Evolutionary conservation across 2,888 invertebrate genomes (phyloP).

Genomic region (Stenotaenia linearis): DNA sequence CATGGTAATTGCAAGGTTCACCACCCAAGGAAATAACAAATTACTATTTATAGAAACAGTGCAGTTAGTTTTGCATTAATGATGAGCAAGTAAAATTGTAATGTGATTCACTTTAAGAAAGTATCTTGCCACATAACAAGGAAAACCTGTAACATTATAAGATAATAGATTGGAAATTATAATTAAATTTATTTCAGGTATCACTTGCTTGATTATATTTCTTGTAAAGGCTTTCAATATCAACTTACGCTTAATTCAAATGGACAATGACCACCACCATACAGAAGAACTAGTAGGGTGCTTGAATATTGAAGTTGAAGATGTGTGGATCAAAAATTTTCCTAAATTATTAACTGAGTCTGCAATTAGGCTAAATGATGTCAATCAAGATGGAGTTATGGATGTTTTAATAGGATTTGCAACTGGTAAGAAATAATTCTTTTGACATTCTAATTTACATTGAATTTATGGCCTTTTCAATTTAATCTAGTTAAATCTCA

Average conservation of each 20-base stretch:
- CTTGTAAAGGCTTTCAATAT: constrained; percentile 61
- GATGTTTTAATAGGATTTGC: constrained; percentile 73
- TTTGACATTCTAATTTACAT: background rate
- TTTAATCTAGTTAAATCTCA: background rate
- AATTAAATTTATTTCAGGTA: constrained; percentile 47
- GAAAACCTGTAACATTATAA: background rate
- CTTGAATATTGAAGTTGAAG: constrained; percentile 55
- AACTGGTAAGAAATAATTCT: constrained; percentile 54
- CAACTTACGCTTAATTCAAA: constrained; percentile 57
- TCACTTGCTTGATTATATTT: constrained; percentile 59
- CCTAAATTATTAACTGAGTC: constrained; percentile 68
- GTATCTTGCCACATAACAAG: no score
- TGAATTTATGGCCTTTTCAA: background rate
- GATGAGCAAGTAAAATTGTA: no score
- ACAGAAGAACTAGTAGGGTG: constrained; percentile 54
- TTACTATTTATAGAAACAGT: no score
- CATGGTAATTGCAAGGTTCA: no score
- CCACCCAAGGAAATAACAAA: no score
- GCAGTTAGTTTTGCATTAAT: no score
- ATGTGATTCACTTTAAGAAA: no score
- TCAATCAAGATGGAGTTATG: constrained; percentile 63
- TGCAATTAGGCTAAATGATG: constrained; percentile 63
- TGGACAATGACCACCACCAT: constrained; percentile 50
- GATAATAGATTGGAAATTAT: constrained; percentile 14
- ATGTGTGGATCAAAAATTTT: constrained; percentile 63